Percentiles rank a stretch among this genome's conserved stretches.
phyloP scores from a whole-genome alignment of 2,113 vertebrate genomes.

The Dasyurus viverrinus region DNA sequence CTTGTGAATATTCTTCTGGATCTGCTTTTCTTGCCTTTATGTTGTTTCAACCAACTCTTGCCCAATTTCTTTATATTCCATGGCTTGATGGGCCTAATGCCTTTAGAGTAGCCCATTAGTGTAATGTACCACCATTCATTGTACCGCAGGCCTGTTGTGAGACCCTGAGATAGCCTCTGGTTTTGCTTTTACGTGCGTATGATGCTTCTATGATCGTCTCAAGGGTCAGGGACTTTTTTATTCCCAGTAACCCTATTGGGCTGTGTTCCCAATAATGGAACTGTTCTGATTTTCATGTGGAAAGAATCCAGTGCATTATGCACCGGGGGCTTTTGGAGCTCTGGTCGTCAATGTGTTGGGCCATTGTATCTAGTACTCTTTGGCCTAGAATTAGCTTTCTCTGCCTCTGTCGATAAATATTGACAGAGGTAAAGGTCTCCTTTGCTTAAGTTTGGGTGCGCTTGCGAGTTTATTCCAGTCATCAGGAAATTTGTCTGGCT shows the following conservation, averaged over 20 bases:
- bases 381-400: neutral
- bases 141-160: too few relatives aligned
- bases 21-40: neutral
- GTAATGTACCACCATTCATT: neutral
- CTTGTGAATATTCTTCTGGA: neutral
- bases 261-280: neutral
- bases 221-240: neutral
- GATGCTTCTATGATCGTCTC: accelerated
- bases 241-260: neutral
- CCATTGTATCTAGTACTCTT: neutral
- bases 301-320: neutral
- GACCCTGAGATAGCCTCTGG: neutral
- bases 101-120: neutral
- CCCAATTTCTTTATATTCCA: neutral
- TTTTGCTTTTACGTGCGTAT: neutral
- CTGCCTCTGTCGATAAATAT: neutral
- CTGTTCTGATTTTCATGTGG: neutral
- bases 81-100: neutral
- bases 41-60: neutral
- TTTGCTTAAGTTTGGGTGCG: neutral
- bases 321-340: neutral
- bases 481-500: neutral
- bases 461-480: neutral
- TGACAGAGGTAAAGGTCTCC: neutral
- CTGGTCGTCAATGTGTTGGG: neutral